Percentiles rank a stretch among this genome's conserved stretches.
These are phyloP conservation scores for Clarias platycephalus DNA, from an alignment of 2,797 vertebrate species.

Conservation along the genomic window DNA sequence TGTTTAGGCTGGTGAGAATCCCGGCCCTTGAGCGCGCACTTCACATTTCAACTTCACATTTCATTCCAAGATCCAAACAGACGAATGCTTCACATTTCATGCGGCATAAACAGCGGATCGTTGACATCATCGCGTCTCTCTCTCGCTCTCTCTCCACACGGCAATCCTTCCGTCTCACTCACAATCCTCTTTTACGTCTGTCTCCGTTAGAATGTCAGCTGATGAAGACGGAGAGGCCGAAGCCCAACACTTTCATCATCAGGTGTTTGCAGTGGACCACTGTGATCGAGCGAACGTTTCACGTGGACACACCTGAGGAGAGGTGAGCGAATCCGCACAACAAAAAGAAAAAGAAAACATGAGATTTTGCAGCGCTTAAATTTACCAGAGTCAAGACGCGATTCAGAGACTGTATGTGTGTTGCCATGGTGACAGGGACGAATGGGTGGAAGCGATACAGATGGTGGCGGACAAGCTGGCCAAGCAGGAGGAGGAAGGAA, in stretches of 20 bases:
- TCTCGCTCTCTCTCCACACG: not conserved
- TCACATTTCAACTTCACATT: not conserved
- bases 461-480: slow-evolving; percentile 95
- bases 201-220: slow-evolving; percentile 88
- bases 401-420: slow-evolving; percentile 10
- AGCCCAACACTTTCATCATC: slow-evolving; percentile 98
- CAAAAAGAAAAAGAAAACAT: not conserved
- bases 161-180: not conserved
- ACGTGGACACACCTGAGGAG: slow-evolving; percentile 93
- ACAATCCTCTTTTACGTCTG: slow-evolving; percentile 18
- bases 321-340: slow-evolving; percentile 71
- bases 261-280: slow-evolving; percentile 98
- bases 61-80: not conserved
- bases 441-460: slow-evolving; percentile 98
- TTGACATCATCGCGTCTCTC: not conserved
- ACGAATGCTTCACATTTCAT: slow-evolving; percentile 6
- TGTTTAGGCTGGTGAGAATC: slow-evolving; percentile 3
- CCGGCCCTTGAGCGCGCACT: not conserved
- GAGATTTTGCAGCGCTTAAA: not conserved
- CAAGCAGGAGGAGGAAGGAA: slow-evolving; percentile 95
- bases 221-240: slow-evolving; percentile 98
- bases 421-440: slow-evolving; percentile 78
- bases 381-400: not conserved
- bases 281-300: slow-evolving; percentile 95
- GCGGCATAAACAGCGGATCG: not conserved